These are phyloP conservation scores for Tiliqua scincoides DNA, from an alignment of 2,113 vertebrate genomes.

Conservation along the genomic window DNA sequence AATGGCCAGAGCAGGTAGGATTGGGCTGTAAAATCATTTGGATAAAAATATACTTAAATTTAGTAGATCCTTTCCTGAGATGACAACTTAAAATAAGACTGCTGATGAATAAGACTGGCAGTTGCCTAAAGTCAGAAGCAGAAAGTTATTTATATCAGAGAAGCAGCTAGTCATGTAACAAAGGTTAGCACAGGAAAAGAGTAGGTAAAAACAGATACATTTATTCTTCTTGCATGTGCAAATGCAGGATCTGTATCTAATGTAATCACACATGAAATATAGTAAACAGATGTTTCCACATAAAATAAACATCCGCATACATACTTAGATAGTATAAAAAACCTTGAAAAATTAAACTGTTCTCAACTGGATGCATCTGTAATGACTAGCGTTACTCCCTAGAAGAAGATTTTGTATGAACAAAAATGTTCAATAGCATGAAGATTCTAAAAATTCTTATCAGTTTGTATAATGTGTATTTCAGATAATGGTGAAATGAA, in stretches of 20 bases:
- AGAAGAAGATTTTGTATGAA: background rate
- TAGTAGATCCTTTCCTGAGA: background rate
- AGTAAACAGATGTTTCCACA: slow-evolving; percentile 1
- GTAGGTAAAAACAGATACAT: background rate
- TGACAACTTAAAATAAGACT: background rate
- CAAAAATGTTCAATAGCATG: slow-evolving; percentile 9
- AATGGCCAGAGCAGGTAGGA: no score
- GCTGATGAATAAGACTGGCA: no score
- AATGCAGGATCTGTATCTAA: background rate
- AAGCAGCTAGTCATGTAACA: background rate
- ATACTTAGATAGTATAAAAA: background rate
- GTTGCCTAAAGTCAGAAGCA: no score
- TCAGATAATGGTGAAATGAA: slow-evolving; percentile 3
- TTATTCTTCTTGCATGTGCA: background rate
- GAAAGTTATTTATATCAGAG: background rate
- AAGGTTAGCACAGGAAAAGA: background rate
- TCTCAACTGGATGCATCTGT: background rate
- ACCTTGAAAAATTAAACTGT: background rate
- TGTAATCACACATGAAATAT: background rate
- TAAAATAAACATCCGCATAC: background rate
- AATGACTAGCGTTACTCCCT: background rate
- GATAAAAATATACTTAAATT: background rate
- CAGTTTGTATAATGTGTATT: background rate
- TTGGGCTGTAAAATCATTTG: background rate
- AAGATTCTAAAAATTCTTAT: background rate